Evolutionary conservation across 2,888 invertebrate genomes (phyloP).

Genomic region (Exocentrus adspersus): DNA sequence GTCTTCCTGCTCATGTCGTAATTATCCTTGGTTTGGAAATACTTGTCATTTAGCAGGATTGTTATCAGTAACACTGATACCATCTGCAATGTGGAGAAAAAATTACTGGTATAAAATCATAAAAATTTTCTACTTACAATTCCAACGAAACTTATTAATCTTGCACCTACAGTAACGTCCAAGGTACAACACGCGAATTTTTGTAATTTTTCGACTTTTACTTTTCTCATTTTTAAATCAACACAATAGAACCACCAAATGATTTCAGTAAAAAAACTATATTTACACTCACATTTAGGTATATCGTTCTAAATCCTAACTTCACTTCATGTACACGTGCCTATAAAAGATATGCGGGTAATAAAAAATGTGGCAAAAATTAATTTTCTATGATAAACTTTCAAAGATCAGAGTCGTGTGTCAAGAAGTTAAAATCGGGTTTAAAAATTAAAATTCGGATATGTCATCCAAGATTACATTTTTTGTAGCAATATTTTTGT

Average conservation of each 20-base stretch:
- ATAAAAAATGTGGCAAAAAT: too few relatives aligned
- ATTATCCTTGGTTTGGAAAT: constrained; percentile 21
- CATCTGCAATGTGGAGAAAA: constrained; percentile 34
- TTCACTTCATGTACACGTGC: too few relatives aligned
- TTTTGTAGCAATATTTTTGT: too few relatives aligned
- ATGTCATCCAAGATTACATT: too few relatives aligned
- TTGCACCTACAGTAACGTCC: constrained; percentile 17
- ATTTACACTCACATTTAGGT: too few relatives aligned
- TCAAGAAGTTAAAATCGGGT: too few relatives aligned
- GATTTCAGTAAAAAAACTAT: too few relatives aligned
- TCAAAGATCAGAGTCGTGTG: too few relatives aligned
- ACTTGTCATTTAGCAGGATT: constrained; percentile 35
- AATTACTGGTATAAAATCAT: background rate
- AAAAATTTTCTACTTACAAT: constrained; percentile 21
- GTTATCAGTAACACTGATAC: constrained; percentile 33
- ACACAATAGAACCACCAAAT: background rate
- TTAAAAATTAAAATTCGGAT: too few relatives aligned
- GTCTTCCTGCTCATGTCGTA: constrained; percentile 35
- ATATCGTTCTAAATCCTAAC: too few relatives aligned
- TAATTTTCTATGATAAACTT: too few relatives aligned
- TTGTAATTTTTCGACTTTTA: background rate
- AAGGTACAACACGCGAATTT: constrained; percentile 18
- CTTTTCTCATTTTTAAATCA: background rate
- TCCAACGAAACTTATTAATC: constrained; percentile 24
- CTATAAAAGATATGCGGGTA: too few relatives aligned